A percentile compares a stretch with the other conserved stretches of the same genome.
phyloP scores from a whole-genome alignment of 2,888 invertebrate species.

The Colletes collaris region DNA sequence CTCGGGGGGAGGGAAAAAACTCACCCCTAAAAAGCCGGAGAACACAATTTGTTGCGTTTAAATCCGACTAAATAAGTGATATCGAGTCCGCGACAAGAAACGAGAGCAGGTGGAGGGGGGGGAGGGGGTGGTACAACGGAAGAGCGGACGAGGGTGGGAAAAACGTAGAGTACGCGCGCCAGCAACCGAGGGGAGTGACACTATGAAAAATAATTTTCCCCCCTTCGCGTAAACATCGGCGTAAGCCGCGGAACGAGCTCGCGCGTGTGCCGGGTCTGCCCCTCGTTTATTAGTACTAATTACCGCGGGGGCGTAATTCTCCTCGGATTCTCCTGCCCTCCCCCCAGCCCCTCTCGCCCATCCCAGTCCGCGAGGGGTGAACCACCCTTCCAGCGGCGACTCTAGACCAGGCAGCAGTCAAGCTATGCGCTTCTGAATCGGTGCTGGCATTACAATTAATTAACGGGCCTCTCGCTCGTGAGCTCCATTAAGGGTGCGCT shows the following conservation, averaged over 20 bases:
- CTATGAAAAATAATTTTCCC: constrained; percentile 60
- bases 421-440: constrained; percentile 68
- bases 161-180: background rate
- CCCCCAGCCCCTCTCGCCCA: background rate
- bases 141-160: background rate
- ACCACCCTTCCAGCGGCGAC: constrained; percentile 54
- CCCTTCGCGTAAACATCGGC: constrained; percentile 57
- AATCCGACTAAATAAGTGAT: constrained; percentile 19
- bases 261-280: constrained; percentile 49
- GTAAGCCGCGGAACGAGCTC: constrained; percentile 43
- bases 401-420: constrained; percentile 60
- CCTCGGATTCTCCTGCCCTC: constrained; percentile 45
- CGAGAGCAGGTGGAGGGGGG: background rate
- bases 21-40: background rate
- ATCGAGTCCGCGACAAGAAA: constrained; percentile 23
- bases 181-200: constrained; percentile 46
- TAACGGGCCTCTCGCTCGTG: constrained; percentile 62
- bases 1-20: background rate
- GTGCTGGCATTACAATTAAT: constrained; percentile 75
- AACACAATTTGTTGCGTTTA: constrained; percentile 15
- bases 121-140: background rate
- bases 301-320: constrained; percentile 66
- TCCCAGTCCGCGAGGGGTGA: constrained; percentile 38
- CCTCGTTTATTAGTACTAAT: constrained; percentile 75
- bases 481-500: constrained; percentile 58